Conservation (phyloP, 2,797 vertebrate species). For the Danio tinwini region DNA sequence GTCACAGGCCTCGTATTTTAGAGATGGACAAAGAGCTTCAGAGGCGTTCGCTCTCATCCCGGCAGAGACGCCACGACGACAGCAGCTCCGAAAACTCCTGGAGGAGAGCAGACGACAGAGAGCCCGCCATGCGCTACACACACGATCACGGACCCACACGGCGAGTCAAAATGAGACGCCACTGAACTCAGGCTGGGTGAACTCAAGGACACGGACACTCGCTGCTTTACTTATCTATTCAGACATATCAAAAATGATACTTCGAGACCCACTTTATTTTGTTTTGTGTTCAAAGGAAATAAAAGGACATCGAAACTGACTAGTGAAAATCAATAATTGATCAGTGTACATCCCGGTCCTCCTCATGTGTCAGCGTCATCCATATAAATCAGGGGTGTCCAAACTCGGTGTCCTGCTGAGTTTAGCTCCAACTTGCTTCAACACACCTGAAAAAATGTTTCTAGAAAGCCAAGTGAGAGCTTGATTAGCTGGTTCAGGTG, state of each 20-base stretch:
- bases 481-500: too few relatives aligned
- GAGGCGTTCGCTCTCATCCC: conserved; percentile 80
- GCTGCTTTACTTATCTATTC: conserved; percentile 28
- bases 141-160: conserved; percentile 84
- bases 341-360: background rate
- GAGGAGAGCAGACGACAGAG: conserved; percentile 83
- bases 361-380: background rate
- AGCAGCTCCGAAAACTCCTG: conserved; percentile 91
- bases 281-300: conserved; percentile 64
- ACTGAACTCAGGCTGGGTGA: conserved; percentile 73
- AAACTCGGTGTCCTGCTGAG: too few relatives aligned
- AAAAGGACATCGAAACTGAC: conserved; percentile 34
- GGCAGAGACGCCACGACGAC: conserved; percentile 80
- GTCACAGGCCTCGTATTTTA: conserved; percentile 88
- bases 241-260: conserved; percentile 32
- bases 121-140: conserved; percentile 72
- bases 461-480: too few relatives aligned
- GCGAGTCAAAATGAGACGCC: conserved; percentile 96
- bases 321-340: conserved; percentile 2
- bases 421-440: too few relatives aligned
- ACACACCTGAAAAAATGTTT: too few relatives aligned
- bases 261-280: conserved; percentile 39
- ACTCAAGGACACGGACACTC: background rate
- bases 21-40: conserved; percentile 99
- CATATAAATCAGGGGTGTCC: too few relatives aligned